Base-by-base conservation (phyloP, 1,140 invertebrate species). In the Drosophila pachea region DNA sequence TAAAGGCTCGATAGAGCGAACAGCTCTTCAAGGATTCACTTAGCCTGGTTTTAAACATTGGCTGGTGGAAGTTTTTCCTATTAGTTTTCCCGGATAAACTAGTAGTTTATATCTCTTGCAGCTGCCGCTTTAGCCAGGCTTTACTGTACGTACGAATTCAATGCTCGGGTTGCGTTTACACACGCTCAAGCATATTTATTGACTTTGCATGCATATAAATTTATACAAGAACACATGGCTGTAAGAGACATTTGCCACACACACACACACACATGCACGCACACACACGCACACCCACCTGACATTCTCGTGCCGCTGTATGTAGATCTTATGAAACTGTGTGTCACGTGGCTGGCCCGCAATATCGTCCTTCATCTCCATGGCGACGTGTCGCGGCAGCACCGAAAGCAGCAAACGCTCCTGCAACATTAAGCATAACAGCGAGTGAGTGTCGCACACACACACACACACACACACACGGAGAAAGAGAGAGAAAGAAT, bases 281-380 rank as follows among this genome's bases (percentile, higher is more conserved):
- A 16, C 32, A 14, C 33, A 36, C 45, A 45, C 36, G 33, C 11
- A 50, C 40, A 76, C 89, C 90, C 90, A 98, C 97, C 97, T 98
- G 89, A 99, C 97, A 88, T 98, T 97, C 78, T 98, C 96, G 89
- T 99, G 96, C 67, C 95, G 93, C 89, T 98, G 96, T 83, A 99
- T 98, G 91, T 98, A 99, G 88, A 99, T 98, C 91, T 99, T 98
- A 89, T 98, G 97, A 90, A 98, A 99, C 91, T 97, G 97, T 36
- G 95, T 95, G 88, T 97, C 95, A 87, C 95, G 95, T 32, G 94
- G 95, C 89, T 97, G 95, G 38, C 93, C 95, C 29, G 96, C 96
- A 84, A 98, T 97, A 90, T 98, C 97, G 29, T 96, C 95, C 91
- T 98, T 98, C 97, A 99, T 98, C 91, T 98, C 97, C 93, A 97